These are phyloP conservation scores for Tipula helvola DNA, from an alignment of 2,888 invertebrate genomes.

Conservation along the genomic window DNA sequence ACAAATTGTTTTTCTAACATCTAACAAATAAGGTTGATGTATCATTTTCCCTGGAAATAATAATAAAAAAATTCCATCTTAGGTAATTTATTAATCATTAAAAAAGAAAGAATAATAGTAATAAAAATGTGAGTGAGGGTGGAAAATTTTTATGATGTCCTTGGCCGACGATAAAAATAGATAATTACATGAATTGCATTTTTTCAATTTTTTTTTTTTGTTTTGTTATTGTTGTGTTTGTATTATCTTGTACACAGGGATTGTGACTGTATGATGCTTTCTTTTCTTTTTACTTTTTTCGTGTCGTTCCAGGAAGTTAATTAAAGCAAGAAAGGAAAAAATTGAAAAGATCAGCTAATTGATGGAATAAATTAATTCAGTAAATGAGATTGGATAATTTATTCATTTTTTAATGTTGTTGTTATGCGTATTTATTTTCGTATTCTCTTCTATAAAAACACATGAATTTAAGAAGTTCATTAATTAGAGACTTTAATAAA, in stretches of 20 bases:
- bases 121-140: neutral
- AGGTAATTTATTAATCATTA: slow-evolving; percentile 4
- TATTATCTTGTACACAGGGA: neutral
- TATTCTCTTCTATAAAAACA: no score
- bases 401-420: neutral
- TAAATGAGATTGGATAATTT: neutral
- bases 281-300: neutral
- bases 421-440: no score
- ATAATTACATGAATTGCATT: slow-evolving; percentile 4
- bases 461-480: no score
- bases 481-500: neutral
- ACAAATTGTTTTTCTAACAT: slow-evolving; percentile 4
- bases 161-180: neutral
- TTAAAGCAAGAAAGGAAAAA: neutral
- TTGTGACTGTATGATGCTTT: neutral
- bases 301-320: neutral
- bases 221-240: neutral
- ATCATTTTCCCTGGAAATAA: neutral
- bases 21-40: slow-evolving; percentile 4
- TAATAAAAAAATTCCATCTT: neutral
- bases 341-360: neutral
- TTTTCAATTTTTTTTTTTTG: neutral
- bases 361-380: neutral
- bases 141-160: neutral
- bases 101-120: neutral